phyloP scores from a whole-genome alignment of 2,113 vertebrate genomes.

The Lycaon pictus region DNA sequence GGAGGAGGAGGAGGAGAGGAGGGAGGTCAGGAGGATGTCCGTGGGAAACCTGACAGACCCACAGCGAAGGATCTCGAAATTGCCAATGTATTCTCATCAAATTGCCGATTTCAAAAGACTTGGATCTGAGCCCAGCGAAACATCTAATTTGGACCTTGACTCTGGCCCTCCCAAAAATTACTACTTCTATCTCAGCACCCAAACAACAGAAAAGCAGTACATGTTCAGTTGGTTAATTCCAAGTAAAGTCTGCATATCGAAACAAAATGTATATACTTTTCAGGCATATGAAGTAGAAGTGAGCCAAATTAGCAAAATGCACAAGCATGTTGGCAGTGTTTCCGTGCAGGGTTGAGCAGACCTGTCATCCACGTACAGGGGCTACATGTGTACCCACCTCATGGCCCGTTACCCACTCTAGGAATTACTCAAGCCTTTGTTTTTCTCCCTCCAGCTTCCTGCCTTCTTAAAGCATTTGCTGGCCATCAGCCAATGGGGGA shows the following conservation, averaged over 20 bases:
- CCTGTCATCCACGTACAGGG: accelerated
- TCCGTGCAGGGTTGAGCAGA: background rate
- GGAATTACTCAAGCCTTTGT: background rate
- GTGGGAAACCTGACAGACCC: conserved; percentile 70
- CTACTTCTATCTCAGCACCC: conserved; percentile 34
- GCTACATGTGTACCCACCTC: accelerated
- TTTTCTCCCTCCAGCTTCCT: background rate
- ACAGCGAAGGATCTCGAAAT: conserved; percentile 71
- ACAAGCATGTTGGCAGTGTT: accelerated
- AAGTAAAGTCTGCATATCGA: background rate
- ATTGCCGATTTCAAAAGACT: conserved; percentile 80
- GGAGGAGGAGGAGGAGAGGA: background rate
- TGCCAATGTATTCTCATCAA: conserved; percentile 65
- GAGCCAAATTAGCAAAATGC: background rate
- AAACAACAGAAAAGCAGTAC: background rate
- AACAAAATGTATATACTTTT: background rate
- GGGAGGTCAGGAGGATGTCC: background rate
- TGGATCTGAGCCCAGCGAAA: conserved; percentile 71
- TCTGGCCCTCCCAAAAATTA: conserved; percentile 76
- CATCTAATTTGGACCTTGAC: conserved; percentile 58
- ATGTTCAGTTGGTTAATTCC: background rate
- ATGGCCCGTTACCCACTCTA: background rate
- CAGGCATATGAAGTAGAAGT: too few relatives aligned
- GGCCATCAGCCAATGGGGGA: background rate
- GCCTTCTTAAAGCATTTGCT: background rate